Evolutionary conservation across 1,140 invertebrate genomes (phyloP).

Genomic region (Charaxes varanes): DNA sequence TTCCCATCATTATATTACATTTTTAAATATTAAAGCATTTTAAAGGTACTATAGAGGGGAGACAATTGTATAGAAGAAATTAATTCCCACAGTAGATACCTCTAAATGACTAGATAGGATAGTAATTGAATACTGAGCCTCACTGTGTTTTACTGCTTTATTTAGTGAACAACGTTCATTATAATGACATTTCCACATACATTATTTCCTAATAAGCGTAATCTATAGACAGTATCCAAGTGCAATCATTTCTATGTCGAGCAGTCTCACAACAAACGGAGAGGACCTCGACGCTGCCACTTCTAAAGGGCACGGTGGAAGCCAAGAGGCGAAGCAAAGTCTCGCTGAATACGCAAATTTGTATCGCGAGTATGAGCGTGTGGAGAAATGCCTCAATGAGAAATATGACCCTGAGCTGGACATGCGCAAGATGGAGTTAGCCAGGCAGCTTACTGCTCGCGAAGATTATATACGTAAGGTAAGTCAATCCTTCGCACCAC

Average conservation of each 20-base stretch:
- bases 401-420: constrained; percentile 31
- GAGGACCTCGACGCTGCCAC: constrained; percentile 41
- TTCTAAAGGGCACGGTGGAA: constrained; percentile 35
- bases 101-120: too few species aligned
- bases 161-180: too few species aligned
- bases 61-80: too few species aligned
- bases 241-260: constrained; percentile 22
- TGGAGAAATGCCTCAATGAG: constrained; percentile 34
- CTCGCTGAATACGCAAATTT: constrained; percentile 43
- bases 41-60: too few species aligned
- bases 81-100: too few species aligned
- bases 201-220: background rate
- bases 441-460: constrained; percentile 29
- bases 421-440: constrained; percentile 31
- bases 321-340: constrained; percentile 39
- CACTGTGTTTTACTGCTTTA: too few species aligned
- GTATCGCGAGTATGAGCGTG: constrained; percentile 41
- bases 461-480: constrained; percentile 46
- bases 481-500: background rate
- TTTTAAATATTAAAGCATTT: too few species aligned
- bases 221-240: too few species aligned
- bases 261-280: constrained; percentile 38
- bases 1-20: too few species aligned
- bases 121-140: too few species aligned
- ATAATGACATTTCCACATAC: too few species aligned